Percentiles rank a stretch among this genome's conserved stretches.
These are phyloP conservation scores for Rambutsinella grinnellia DNA, from an alignment of 2,888 invertebrate species.

Conservation along the genomic window DNA sequence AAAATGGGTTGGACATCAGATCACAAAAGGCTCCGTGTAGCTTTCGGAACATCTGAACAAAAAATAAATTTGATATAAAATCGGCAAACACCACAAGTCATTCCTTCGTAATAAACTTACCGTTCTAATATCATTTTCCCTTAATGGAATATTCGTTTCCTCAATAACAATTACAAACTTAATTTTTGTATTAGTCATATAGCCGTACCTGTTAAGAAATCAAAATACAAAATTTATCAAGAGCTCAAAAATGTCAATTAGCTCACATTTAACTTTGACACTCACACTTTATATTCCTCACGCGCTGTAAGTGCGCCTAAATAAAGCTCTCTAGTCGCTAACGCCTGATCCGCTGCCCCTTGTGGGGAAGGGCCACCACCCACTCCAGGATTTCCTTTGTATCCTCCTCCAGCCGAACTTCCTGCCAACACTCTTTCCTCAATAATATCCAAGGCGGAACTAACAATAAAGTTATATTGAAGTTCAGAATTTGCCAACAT, in stretches of 20 bases:
- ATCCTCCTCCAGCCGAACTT: constrained; percentile 23
- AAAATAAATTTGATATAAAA: no score
- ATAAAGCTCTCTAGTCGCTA: constrained; percentile 90
- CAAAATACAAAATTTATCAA: background rate
- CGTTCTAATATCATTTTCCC: constrained; percentile 94
- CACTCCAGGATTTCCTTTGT: constrained; percentile 52
- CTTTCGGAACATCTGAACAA: constrained; percentile 83
- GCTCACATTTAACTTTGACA: constrained; percentile 60
- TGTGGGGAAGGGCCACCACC: constrained; percentile 28
- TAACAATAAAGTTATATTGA: constrained; percentile 92
- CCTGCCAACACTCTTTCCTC: constrained; percentile 80
- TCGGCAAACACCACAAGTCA: no score
- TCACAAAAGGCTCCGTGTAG: constrained; percentile 94
- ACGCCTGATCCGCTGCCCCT: constrained; percentile 66
- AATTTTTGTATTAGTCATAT: constrained; percentile 96
- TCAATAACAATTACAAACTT: constrained; percentile 95
- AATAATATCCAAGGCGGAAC: constrained; percentile 90
- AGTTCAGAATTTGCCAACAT: constrained; percentile 81
- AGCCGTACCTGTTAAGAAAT: constrained; percentile 81
- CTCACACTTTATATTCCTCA: constrained; percentile 95
- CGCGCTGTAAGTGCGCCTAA: constrained; percentile 92
- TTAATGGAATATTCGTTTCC: constrained; percentile 85
- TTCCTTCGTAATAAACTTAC: no score
- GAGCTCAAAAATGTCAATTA: background rate
- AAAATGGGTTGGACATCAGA: constrained; percentile 96